These are phyloP conservation scores for Cyprinodon brontotheroides DNA, from an alignment of 2,113 vertebrate species.

Conservation along the genomic window DNA sequence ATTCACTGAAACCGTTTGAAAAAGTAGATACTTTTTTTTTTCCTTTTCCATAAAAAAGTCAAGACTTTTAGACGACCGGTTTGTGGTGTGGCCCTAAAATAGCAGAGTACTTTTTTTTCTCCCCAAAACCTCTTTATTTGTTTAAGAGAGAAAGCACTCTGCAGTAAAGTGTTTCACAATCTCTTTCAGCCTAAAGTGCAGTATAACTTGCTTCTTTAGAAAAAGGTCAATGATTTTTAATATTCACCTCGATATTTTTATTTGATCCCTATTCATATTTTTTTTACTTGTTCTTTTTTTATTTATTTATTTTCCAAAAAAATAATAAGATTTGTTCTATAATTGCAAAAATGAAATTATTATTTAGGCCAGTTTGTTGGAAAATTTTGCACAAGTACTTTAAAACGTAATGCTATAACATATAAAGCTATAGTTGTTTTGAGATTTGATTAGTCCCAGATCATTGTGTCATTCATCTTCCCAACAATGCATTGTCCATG, in stretches of 20 bases:
- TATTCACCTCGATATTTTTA: not conserved
- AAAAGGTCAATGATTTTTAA: slow-evolving; percentile 11
- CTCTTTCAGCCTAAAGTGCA: slow-evolving; percentile 2
- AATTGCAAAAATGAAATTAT: not conserved
- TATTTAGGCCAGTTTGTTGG: not conserved
- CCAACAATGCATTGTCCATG: not conserved
- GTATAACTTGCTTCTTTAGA: slow-evolving; percentile 12
- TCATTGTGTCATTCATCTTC: not conserved
- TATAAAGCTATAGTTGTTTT: not conserved
- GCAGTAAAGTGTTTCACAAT: slow-evolving; percentile 17
- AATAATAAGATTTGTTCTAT: not conserved
- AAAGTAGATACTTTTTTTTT: slow-evolving; percentile 38
- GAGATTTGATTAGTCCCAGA: not conserved
- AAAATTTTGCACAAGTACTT: not conserved
- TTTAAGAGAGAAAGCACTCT: slow-evolving; percentile 28
- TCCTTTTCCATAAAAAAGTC: slow-evolving; percentile 43
- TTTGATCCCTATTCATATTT: not conserved
- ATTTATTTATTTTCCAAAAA: not conserved
- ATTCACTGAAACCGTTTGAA: slow-evolving; percentile 60
- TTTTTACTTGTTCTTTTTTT: not conserved
- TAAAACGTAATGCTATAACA: not conserved
- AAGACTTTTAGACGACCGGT: slow-evolving; percentile 38
- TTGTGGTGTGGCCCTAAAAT: slow-evolving; percentile 62
- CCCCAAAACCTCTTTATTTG: slow-evolving; percentile 31
- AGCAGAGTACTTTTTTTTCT: slow-evolving; percentile 57